These are phyloP conservation scores for Nezara viridula DNA, from an alignment of 2,888 invertebrate genomes.

Conservation along the genomic window DNA sequence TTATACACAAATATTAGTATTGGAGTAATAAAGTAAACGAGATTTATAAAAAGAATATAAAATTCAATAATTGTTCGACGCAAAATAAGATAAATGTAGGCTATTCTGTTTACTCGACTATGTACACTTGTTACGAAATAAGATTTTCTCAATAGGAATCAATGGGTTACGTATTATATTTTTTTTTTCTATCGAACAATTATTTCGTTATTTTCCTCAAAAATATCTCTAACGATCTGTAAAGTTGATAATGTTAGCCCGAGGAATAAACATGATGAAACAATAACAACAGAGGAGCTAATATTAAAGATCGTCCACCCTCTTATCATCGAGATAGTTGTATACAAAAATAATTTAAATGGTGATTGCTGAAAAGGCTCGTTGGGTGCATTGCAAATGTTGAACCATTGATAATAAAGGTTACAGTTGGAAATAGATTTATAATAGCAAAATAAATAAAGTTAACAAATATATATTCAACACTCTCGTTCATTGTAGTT, in stretches of 20 bases:
- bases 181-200: background rate
- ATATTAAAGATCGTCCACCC: background rate
- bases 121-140: background rate
- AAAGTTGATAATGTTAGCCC: background rate
- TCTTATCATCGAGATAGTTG: background rate
- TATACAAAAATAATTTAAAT: too few species aligned
- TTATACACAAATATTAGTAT: too few species aligned
- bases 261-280: background rate
- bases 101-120: background rate
- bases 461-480: background rate
- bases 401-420: background rate
- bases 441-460: background rate
- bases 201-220: background rate
- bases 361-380: background rate
- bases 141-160: background rate
- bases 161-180: background rate
- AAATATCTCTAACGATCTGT: background rate
- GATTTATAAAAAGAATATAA: too few species aligned
- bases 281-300: background rate
- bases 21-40: too few species aligned
- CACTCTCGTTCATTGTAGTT: too few species aligned
- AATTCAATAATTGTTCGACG: too few species aligned
- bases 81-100: background rate
- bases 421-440: slow-evolving; percentile 5
- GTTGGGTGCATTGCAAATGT: background rate